These are phyloP conservation scores for Calcarius lapponicus DNA, from an alignment of 2,797 vertebrate species.

Conservation along the genomic window DNA sequence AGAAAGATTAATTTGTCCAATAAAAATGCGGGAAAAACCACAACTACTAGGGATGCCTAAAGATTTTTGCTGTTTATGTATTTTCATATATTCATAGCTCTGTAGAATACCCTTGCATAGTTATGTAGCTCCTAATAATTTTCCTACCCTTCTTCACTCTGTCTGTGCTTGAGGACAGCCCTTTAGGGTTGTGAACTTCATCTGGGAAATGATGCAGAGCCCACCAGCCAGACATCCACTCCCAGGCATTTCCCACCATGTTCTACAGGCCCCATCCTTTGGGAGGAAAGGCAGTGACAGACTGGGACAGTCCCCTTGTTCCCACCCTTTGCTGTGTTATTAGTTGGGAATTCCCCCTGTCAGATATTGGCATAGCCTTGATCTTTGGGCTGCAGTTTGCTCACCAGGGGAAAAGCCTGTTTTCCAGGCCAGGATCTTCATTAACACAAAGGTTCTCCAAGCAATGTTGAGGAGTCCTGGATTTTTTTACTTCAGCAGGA, in stretches of 20 bases:
- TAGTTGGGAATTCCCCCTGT: conserved; percentile 88
- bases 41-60: background rate
- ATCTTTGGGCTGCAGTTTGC: conserved; percentile 87
- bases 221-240: conserved; percentile 96
- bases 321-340: conserved; percentile 88
- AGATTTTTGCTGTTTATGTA: background rate
- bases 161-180: background rate
- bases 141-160: background rate
- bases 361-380: conserved; percentile 89
- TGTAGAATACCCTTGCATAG: background rate
- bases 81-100: background rate
- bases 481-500: background rate
- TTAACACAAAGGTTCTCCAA: background rate
- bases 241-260: conserved; percentile 92
- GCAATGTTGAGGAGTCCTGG: fast-evolving
- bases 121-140: background rate
- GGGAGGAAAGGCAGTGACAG: conserved; percentile 86
- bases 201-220: conserved; percentile 80
- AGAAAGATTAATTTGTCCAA: background rate
- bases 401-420: conserved; percentile 89
- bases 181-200: conserved; percentile 75
- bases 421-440: background rate
- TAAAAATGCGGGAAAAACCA: background rate
- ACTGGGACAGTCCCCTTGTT: conserved; percentile 77
- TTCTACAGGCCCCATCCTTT: conserved; percentile 90